Evolutionary conservation across 1,140 invertebrate genomes (phyloP), one percentile per base, ranked within the genome.

Genomic region (Thaumetopoea pityocampa): DNA sequence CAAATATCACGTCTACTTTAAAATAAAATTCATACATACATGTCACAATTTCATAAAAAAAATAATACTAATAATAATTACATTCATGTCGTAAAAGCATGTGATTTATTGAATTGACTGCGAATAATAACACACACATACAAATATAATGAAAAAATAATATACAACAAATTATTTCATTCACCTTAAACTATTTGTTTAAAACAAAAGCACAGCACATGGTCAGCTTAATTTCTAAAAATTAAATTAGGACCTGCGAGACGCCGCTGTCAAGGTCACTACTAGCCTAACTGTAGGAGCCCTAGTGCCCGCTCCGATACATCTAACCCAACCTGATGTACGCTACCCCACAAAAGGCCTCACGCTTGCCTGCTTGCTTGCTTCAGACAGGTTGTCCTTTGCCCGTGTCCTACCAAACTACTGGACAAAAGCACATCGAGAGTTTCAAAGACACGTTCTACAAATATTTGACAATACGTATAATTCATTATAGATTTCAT

Each of bases 181-280:
- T 76, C 69, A 72, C 68, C 64, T 76, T 72, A 47, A 68, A 61
- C 54, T 56, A 67, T 63, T 63, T 61, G 55, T 76, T 84, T 80
- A 78, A 84, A 84, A 84, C 71, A 78, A 79, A 83, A 84, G 72
- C 80, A 84, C 80, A 84, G 80, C 80, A 84, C 80, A 76, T 83
- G 67, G 67, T 84, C 77, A 79, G 77, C 79, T 83, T 83, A 83
- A 58, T 70, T 56, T 64, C 64, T 74, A 79, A 52, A 72, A 73
- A 79, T 67, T 69, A 79, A 72, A 69, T 79, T 71, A 77, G 47
- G 60, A 74, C 59, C 73, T 76, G 72, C 44, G 45, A 60, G 51
- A 67, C 64, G 59, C 61, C 63, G 71, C 52, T 52, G 56, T 62
- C 53, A 67, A 73, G 71, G 68, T 80, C 68, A 55, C 69, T 72